phyloP scores from a whole-genome alignment of 2,113 vertebrate genomes.

The Eleginops maclovinus region DNA sequence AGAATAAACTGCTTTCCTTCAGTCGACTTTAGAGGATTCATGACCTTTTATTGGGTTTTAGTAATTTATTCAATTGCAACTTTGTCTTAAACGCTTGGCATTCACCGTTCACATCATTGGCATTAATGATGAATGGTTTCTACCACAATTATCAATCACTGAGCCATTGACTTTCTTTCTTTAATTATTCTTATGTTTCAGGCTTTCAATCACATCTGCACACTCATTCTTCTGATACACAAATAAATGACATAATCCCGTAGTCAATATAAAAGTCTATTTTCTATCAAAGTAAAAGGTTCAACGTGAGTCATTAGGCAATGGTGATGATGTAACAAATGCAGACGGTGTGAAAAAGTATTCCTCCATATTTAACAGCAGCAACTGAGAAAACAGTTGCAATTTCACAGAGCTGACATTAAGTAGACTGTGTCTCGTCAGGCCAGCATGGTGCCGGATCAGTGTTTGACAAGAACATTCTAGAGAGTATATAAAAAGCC shows the following conservation, averaged over 20 bases:
- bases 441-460: background rate
- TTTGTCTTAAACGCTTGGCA: background rate
- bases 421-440: background rate
- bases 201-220: background rate
- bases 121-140: background rate
- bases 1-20: background rate
- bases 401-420: background rate
- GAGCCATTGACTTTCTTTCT: background rate
- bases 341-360: background rate
- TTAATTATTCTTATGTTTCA: background rate
- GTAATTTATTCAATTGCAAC: background rate
- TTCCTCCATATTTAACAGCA: background rate
- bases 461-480: background rate
- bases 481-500: background rate
- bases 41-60: background rate
- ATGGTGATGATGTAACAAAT: background rate
- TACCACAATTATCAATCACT: background rate
- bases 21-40: background rate
- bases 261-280: background rate
- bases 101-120: background rate
- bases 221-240: background rate
- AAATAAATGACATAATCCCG: background rate
- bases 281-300: background rate
- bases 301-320: background rate
- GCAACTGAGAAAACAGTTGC: background rate